Evolutionary conservation across 2,797 vertebrate species (phyloP), one percentile per base, ranked within the genome.

Genomic region (Morelia viridis): DNA sequence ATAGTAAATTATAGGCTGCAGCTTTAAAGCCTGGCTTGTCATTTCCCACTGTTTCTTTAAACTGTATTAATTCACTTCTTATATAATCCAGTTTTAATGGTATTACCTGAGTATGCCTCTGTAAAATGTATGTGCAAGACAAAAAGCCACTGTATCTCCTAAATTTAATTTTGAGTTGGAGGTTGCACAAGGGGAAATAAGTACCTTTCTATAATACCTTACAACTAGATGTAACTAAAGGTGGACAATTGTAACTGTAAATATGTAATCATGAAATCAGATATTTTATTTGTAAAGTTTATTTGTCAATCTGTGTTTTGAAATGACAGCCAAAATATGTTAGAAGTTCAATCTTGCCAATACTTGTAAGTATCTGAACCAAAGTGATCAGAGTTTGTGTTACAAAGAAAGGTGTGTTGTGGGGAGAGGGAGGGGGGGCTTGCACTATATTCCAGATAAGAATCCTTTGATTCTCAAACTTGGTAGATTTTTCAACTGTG

Each of bases 321-420:
- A 71, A 94, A 96, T 90, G 91, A 95, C 94, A 28, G 86, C 95
- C 96, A 97, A 96, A 96, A 95, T 91, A 95, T 93, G 88, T 96
- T 95, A 85, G 89, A 97, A 95, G 95, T 96, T 96, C 94, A 64
- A 88, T 95, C 95, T 97, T 97, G 97, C 98, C 97, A 97, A 97
- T 95, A 94, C 92, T 97, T 95, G 89, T 88, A 96, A 95, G 94
- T 95, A 93, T 95, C 87, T 95, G 96, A 97, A 97, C 97, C 97
- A 98, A 97, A 98, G 97, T 97, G 95, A 95, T 96, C 85, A 94
- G 89, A 90, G 95, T 96, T 95, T 97, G 94, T 95, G 84, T 92
- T 90, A 90, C 96, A 96, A 96, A 93, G 64, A 58, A 46, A 88
- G 92, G 90, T 95, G 71, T 80, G 35, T 46, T 24, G 19, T 7